Conservation (phyloP, 1,140 invertebrate genomes). For the Paramacrobiotus metropolitanus region DNA sequence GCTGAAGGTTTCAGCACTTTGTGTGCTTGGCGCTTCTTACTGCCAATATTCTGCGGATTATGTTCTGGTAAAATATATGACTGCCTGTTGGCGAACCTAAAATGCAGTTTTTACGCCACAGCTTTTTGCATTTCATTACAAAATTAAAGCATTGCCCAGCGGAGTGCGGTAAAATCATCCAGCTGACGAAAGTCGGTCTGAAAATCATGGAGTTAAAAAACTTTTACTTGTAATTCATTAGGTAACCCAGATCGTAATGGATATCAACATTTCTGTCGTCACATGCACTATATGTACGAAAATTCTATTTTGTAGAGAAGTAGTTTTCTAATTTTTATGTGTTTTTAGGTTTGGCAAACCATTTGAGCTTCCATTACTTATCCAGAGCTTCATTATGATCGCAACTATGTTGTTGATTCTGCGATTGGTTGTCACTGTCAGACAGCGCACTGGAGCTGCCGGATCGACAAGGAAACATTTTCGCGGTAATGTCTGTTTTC, state of each 20-base stretch:
- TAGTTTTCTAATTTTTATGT: slow-evolving; percentile 6
- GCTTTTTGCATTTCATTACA: slow-evolving; percentile 2
- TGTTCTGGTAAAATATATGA: slow-evolving; percentile 64
- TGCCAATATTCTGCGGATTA: slow-evolving; percentile 82
- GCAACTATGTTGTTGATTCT: slow-evolving; percentile 84
- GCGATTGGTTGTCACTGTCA: slow-evolving; percentile 66
- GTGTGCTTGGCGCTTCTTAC: slow-evolving; percentile 80
- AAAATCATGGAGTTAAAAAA: too few relatives aligned
- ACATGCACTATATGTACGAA: too few relatives aligned
- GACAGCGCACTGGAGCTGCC: slow-evolving; percentile 35
- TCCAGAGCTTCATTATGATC: slow-evolving; percentile 95
- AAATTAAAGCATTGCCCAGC: too few relatives aligned
- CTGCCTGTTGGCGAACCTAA: slow-evolving; percentile 2
- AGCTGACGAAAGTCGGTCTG: too few relatives aligned
- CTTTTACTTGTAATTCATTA: too few relatives aligned
- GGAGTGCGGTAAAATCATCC: too few relatives aligned
- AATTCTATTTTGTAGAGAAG: too few relatives aligned
- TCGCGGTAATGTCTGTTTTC: not conserved
- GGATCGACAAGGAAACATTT: not conserved
- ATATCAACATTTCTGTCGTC: too few relatives aligned
- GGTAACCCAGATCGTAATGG: too few relatives aligned
- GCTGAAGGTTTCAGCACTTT: slow-evolving; percentile 75
- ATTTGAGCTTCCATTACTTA: slow-evolving; percentile 75
- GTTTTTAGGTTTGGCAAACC: slow-evolving; percentile 78
- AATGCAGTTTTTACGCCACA: slow-evolving; percentile 5